Evolutionary conservation across 2,888 invertebrate genomes (phyloP).

Genomic region (Hofmannophila pseudospretella): DNA sequence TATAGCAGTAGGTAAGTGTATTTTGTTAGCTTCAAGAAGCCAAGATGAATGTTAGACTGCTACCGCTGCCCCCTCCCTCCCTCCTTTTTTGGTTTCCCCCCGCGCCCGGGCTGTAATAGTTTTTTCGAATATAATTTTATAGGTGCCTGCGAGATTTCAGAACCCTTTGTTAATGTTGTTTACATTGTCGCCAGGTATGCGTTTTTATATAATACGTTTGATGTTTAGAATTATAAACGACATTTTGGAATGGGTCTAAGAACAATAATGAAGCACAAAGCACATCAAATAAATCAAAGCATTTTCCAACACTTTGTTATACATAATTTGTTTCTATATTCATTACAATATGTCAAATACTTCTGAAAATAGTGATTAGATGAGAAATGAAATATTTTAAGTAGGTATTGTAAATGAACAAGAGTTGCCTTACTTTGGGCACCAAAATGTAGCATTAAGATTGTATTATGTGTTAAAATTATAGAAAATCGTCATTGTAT

Average conservation of each 20-base stretch:
- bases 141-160: conserved; percentile 74
- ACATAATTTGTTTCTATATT: no score
- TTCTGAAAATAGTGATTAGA: no score
- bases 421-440: no score
- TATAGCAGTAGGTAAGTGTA: conserved; percentile 75
- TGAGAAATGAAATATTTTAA: no score
- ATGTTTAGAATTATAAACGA: conserved; percentile 12
- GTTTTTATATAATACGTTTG: conserved; percentile 59
- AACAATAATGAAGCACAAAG: no score
- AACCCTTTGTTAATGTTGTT: conserved; percentile 76
- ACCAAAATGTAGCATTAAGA: no score
- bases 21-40: conserved; percentile 77
- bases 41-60: conserved; percentile 77
- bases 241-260: conserved; percentile 11
- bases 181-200: conserved; percentile 79
- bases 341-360: no score
- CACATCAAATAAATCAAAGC: no score
- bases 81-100: conserved; percentile 63
- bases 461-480: no score
- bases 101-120: conserved; percentile 72
- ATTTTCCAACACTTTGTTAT: no score
- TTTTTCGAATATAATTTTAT: conserved; percentile 71
- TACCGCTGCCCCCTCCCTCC: conserved; percentile 61
- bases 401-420: no score
- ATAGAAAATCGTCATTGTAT: no score